These are phyloP conservation scores for Pristionchus fissidentatus DNA, from an alignment of 2,888 invertebrate species.

Conservation along the genomic window DNA sequence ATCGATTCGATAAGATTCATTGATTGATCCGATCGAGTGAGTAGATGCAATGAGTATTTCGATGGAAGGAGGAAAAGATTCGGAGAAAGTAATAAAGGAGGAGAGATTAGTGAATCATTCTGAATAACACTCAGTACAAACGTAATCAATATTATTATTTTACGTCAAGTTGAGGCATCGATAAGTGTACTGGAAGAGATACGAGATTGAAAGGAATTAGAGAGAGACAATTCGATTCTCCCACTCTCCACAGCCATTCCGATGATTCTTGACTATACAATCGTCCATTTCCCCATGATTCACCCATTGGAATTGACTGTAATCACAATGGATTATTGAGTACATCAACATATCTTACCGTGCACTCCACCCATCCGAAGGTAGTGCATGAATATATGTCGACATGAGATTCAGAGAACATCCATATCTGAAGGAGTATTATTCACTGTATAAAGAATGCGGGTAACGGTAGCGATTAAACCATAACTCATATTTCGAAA, in stretches of 20 bases:
- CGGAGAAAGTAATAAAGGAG: slow-evolving; percentile 16
- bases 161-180: background rate
- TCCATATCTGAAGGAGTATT: slow-evolving; percentile 65
- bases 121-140: background rate
- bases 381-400: slow-evolving; percentile 74
- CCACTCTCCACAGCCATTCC: slow-evolving; percentile 35
- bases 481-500: no score
- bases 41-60: slow-evolving; percentile 18
- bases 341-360: slow-evolving; percentile 62
- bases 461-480: no score
- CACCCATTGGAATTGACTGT: slow-evolving; percentile 9
- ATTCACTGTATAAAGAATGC: no score
- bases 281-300: background rate
- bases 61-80: slow-evolving; percentile 29
- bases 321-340: background rate
- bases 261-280: background rate
- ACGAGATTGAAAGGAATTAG: slow-evolving; percentile 18
- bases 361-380: slow-evolving; percentile 75
- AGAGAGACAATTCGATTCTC: background rate
- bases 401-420: slow-evolving; percentile 68
- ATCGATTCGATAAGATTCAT: slow-evolving; percentile 27
- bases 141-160: background rate
- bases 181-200: background rate
- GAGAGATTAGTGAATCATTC: background rate
- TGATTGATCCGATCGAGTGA: background rate